Percentiles rank a stretch among this genome's conserved stretches.
Conservation (phyloP, 2,888 invertebrate genomes). For the Buathra laborator region DNA sequence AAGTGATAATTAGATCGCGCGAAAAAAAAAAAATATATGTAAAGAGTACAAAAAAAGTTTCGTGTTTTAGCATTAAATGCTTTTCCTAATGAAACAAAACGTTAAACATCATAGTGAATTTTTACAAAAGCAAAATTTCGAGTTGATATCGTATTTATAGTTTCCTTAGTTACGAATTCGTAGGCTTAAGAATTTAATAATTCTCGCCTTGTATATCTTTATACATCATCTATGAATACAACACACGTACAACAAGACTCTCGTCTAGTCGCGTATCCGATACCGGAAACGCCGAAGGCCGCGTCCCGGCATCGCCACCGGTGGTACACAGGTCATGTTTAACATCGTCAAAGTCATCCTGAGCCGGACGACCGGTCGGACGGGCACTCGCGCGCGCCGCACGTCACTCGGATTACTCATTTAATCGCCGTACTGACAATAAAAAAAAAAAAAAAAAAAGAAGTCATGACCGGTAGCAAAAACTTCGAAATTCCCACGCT, state of each 20-base stretch:
- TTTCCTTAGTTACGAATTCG: not conserved
- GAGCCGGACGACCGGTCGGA: slow-evolving; percentile 29
- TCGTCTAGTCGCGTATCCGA: slow-evolving; percentile 56
- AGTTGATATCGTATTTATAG: not conserved
- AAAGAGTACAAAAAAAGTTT: too few species aligned
- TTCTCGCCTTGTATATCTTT: not conserved
- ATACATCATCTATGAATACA: not conserved
- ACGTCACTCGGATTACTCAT: slow-evolving; percentile 56
- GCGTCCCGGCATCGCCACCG: slow-evolving; percentile 65
- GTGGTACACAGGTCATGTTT: slow-evolving; percentile 54
- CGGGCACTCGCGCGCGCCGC: slow-evolving; percentile 39
- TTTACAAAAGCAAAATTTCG: not conserved
- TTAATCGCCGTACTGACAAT: slow-evolving; percentile 14
- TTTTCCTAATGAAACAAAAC: too few species aligned
- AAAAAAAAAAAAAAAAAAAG: not conserved
- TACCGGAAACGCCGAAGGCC: slow-evolving; percentile 78
- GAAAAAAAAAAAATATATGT: not conserved
- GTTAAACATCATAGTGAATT: not conserved
- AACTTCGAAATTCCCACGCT: not conserved
- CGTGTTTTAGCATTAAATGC: too few species aligned
- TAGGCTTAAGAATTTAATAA: not conserved
- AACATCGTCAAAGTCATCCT: slow-evolving; percentile 46
- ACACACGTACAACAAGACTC: not conserved
- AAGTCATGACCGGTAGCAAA: slow-evolving; percentile 12
- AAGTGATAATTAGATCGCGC: not conserved